Conservation (phyloP, 2,888 invertebrate genomes). For the Brachyopa scutellaris region DNA sequence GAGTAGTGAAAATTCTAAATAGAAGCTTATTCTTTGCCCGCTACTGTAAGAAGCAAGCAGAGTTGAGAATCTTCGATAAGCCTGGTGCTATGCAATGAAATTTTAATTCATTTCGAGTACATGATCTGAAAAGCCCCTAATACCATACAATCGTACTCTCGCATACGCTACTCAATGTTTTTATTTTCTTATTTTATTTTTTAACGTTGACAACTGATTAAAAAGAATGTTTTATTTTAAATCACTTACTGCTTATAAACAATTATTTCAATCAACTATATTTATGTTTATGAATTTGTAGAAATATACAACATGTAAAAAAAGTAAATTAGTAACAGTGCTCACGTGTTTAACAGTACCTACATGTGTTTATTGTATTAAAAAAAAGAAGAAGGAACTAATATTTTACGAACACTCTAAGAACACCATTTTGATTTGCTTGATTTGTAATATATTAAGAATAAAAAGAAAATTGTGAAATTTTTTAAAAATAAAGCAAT, state of each 20-base stretch:
- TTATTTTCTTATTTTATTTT: constrained; percentile 20
- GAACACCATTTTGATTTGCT: constrained; percentile 40
- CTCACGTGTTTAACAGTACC: neutral
- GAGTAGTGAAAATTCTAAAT: constrained; percentile 57
- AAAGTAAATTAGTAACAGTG: neutral
- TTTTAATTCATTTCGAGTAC: constrained; percentile 64
- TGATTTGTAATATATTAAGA: constrained; percentile 55
- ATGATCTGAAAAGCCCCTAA: constrained; percentile 7
- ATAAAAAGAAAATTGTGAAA: constrained; percentile 42
- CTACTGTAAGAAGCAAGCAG: constrained; percentile 51
- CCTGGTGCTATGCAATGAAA: constrained; percentile 63
- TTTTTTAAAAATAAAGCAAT: constrained; percentile 56
- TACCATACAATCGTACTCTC: constrained; percentile 50
- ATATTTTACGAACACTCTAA: constrained; percentile 2
- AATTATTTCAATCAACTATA: constrained; percentile 13
- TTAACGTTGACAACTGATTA: constrained; percentile 9
- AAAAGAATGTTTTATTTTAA: constrained; percentile 41
- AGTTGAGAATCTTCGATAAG: constrained; percentile 57
- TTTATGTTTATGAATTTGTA: constrained; percentile 57
- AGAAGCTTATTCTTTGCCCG: constrained; percentile 63
- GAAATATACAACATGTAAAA: constrained; percentile 9
- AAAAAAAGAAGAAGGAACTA: too few relatives aligned
- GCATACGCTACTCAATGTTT: constrained; percentile 40
- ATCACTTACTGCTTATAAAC: constrained; percentile 23
- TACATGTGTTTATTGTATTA: too few relatives aligned